Conservation (phyloP, 2,888 invertebrate species). For the Heteromurus nitidus region DNA sequence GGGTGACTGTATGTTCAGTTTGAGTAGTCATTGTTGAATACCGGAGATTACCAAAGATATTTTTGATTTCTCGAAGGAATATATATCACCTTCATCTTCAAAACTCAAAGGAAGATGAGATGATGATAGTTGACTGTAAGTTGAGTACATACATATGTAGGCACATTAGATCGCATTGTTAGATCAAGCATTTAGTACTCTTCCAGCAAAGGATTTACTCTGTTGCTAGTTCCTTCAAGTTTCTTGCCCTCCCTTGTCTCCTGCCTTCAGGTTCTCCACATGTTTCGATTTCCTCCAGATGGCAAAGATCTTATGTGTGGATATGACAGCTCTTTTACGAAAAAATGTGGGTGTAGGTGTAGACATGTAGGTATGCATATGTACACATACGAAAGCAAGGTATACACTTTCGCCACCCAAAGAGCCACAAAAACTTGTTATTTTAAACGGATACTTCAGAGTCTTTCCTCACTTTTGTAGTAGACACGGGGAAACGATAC, state of each 20-base stretch:
- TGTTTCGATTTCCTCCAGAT: conserved; percentile 30
- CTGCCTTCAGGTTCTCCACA: conserved; percentile 5
- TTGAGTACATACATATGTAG: not conserved
- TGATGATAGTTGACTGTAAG: not conserved
- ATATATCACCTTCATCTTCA: not conserved
- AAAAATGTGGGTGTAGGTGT: not conserved
- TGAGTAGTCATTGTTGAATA: too few relatives aligned
- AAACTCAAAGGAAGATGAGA: not conserved
- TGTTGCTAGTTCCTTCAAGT: not conserved
- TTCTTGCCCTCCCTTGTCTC: not conserved
- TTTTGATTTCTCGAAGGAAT: not conserved
- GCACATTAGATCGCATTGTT: not conserved
- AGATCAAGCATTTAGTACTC: too few relatives aligned
- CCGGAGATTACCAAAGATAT: conserved; percentile 1
- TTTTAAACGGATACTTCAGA: conserved; percentile 13
- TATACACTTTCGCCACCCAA: not conserved
- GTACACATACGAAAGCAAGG: too few relatives aligned
- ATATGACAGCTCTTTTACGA: too few relatives aligned
- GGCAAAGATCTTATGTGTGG: conserved; percentile 5
- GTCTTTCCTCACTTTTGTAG: not conserved
- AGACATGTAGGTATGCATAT: too few relatives aligned
- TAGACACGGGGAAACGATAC: too few relatives aligned
- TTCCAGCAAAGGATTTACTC: too few relatives aligned
- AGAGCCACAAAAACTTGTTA: not conserved
- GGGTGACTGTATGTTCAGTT: too few relatives aligned